Evolutionary conservation across 2,797 vertebrate species (phyloP).

Genomic region (Arvicola amphibius): DNA sequence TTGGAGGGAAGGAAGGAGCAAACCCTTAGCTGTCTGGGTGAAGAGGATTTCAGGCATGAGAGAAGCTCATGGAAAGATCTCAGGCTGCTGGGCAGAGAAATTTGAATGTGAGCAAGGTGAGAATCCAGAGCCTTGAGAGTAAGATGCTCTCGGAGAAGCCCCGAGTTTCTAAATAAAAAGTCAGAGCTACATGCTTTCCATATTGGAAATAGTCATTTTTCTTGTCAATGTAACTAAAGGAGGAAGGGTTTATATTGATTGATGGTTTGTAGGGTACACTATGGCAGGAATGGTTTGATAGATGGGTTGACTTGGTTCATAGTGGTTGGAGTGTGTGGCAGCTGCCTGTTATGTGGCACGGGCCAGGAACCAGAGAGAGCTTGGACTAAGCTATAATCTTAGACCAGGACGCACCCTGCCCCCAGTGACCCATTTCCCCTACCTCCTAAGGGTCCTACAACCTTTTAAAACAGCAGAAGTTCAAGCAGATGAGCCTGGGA

Average conservation of each 20-base stretch:
- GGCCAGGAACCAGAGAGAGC: background rate
- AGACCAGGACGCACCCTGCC: background rate
- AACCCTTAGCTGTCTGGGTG: background rate
- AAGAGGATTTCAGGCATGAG: background rate
- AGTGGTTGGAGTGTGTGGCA: background rate
- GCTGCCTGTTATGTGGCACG: background rate
- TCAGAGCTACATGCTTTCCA: background rate
- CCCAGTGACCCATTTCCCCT: background rate
- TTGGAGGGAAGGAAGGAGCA: background rate
- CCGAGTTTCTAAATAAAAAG: background rate
- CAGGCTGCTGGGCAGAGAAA: background rate
- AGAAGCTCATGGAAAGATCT: background rate
- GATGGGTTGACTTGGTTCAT: background rate
- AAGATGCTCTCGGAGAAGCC: background rate
- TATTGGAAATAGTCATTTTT: background rate
- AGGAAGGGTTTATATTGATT: background rate
- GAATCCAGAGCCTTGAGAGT: background rate
- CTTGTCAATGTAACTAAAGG: background rate
- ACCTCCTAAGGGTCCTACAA: background rate
- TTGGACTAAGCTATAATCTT: background rate
- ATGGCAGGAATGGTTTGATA: background rate
- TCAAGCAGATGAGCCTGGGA: background rate
- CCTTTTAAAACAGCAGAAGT: background rate
- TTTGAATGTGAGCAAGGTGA: background rate
- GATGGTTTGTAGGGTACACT: background rate